Conservation (phyloP, 2,888 invertebrate species). For the Pyrgus malvae region DNA sequence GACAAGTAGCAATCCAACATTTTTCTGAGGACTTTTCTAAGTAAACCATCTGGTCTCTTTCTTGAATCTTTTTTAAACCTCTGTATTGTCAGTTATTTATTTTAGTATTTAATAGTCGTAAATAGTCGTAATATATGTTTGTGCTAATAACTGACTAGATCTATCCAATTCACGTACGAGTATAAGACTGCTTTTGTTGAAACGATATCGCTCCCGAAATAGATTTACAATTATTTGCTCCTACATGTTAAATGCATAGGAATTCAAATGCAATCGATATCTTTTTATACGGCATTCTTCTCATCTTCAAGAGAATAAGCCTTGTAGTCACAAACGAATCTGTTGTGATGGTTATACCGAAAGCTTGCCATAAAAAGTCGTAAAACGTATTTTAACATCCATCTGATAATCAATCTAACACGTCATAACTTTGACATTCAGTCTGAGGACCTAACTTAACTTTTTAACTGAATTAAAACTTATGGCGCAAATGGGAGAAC, state of each 20-base stretch:
- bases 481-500: conserved; percentile 31
- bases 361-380: conserved; percentile 76
- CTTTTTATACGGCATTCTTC: conserved; percentile 19
- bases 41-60: too few relatives aligned
- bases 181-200: neutral
- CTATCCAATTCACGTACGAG: too few relatives aligned
- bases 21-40: too few relatives aligned
- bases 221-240: conserved; percentile 15
- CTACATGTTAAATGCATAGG: conserved; percentile 17
- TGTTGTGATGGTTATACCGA: conserved; percentile 67
- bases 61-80: too few relatives aligned
- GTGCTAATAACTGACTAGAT: too few relatives aligned
- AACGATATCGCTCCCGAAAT: conserved; percentile 10
- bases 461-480: conserved; percentile 36
- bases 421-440: conserved; percentile 82
- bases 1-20: too few relatives aligned
- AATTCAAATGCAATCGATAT: conserved; percentile 18
- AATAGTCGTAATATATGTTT: too few relatives aligned
- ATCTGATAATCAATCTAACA: conserved; percentile 83
- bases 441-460: conserved; percentile 64
- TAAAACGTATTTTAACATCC: conserved; percentile 82
- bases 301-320: conserved; percentile 36
- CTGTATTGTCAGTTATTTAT: too few relatives aligned
- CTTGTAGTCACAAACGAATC: conserved; percentile 63
- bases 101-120: too few relatives aligned